Conservation (phyloP, 2,888 invertebrate genomes). For the Agrotis puta region DNA sequence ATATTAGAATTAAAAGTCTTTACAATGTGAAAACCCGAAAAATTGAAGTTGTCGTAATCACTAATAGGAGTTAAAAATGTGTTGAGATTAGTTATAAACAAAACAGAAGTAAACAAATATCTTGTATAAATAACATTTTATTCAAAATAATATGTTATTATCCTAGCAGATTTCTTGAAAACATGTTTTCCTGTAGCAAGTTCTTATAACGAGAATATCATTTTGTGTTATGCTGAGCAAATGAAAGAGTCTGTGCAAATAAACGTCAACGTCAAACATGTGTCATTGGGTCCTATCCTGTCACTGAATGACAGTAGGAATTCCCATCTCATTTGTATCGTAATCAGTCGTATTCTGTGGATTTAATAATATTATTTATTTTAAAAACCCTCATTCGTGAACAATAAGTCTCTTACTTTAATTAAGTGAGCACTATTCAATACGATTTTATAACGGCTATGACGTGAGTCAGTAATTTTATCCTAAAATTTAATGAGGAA, state of each 20-base stretch:
- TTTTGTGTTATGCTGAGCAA: neutral
- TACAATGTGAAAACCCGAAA: neutral
- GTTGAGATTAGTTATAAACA: neutral
- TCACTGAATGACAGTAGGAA: neutral
- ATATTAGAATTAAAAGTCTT: neutral
- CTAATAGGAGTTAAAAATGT: no score
- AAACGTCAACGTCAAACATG: conserved; percentile 20
- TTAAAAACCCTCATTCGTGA: neutral
- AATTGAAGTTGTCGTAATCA: neutral
- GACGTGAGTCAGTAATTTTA: conserved; percentile 14
- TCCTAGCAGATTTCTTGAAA: neutral
- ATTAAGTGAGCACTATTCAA: neutral
- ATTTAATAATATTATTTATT: neutral
- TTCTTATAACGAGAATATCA: conserved; percentile 34
- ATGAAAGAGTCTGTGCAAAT: conserved; percentile 11
- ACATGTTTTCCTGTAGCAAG: neutral
- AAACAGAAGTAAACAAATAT: neutral
- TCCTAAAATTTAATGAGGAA: neutral
- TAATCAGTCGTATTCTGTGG: neutral
- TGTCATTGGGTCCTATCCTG: neutral
- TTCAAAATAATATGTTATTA: neutral
- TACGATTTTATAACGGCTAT: neutral
- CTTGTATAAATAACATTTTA: neutral
- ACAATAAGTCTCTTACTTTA: neutral
- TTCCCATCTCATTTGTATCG: neutral